These are phyloP conservation scores for Nemapogon koenigi DNA, from an alignment of 2,888 invertebrate species.

Conservation along the genomic window DNA sequence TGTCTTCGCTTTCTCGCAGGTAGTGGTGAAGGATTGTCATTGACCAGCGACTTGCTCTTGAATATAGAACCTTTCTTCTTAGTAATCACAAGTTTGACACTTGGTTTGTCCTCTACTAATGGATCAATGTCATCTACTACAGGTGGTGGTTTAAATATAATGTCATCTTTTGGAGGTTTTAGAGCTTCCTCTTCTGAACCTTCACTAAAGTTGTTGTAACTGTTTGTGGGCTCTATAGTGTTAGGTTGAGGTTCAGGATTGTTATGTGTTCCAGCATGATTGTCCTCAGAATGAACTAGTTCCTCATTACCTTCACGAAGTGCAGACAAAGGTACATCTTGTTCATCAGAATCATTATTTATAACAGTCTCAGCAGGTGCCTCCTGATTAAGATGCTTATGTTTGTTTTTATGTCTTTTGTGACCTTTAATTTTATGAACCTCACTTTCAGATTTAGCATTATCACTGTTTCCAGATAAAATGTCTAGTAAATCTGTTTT, in stretches of 20 bases:
- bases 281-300: background rate
- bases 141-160: slow-evolving; percentile 52
- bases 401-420: slow-evolving; percentile 42
- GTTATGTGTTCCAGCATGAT: slow-evolving; percentile 16
- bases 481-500: slow-evolving; percentile 43
- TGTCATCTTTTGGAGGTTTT: slow-evolving; percentile 43
- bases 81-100: slow-evolving; percentile 75
- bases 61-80: slow-evolving; percentile 91
- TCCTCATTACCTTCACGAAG: too few species aligned
- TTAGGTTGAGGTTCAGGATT: slow-evolving; percentile 11
- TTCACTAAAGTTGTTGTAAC: slow-evolving; percentile 33
- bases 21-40: slow-evolving; percentile 63
- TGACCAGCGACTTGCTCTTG: slow-evolving; percentile 78
- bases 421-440: slow-evolving; percentile 28
- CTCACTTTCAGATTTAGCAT: slow-evolving; percentile 26
- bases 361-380: slow-evolving; percentile 12
- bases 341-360: slow-evolving; percentile 16
- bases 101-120: slow-evolving; percentile 53
- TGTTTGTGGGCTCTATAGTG: slow-evolving; percentile 32
- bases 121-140: slow-evolving; percentile 38
- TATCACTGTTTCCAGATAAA: slow-evolving; percentile 33
- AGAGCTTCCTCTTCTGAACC: slow-evolving; percentile 44
- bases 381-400: slow-evolving; percentile 37
- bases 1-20: slow-evolving; percentile 77
- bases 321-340: slow-evolving; percentile 1